A percentile compares a stretch with the other conserved stretches of the same genome.
These are phyloP conservation scores for Heterotis niloticus DNA, from an alignment of 2,113 vertebrate species.

Conservation along the genomic window DNA sequence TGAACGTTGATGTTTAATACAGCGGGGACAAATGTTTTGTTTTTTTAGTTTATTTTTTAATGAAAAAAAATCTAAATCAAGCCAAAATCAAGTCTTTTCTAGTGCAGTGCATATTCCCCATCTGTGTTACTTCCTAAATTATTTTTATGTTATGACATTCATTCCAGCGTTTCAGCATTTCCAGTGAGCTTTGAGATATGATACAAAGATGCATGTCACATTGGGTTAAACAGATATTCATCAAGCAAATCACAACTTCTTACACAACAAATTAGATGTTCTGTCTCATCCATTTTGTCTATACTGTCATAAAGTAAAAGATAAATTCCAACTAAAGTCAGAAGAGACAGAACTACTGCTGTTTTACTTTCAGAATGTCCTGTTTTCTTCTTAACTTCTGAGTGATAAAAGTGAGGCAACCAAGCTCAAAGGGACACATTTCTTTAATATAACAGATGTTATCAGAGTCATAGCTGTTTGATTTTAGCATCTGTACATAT, in stretches of 20 bases:
- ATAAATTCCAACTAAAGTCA: constrained; percentile 41
- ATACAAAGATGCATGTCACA: too few relatives aligned
- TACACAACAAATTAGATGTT: constrained; percentile 28
- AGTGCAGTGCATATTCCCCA: too few relatives aligned
- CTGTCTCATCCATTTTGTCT: not conserved
- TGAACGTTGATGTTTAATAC: too few relatives aligned
- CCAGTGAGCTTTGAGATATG: too few relatives aligned
- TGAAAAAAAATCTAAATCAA: too few relatives aligned
- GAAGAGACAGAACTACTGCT: not conserved
- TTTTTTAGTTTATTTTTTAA: too few relatives aligned
- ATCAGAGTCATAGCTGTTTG: constrained; percentile 24
- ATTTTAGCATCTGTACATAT: constrained; percentile 8
- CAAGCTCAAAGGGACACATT: constrained; percentile 24
- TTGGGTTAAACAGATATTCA: too few relatives aligned
- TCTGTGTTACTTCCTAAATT: too few relatives aligned
- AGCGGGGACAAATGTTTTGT: too few relatives aligned
- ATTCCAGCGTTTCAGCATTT: too few relatives aligned
- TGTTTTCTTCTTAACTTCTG: not conserved
- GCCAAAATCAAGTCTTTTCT: too few relatives aligned
- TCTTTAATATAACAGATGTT: constrained; percentile 32
- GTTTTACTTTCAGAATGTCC: not conserved
- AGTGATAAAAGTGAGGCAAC: not conserved
- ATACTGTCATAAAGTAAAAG: not conserved
- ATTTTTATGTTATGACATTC: too few relatives aligned
- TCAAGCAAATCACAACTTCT: constrained; percentile 34